These are phyloP conservation scores for Streptopelia turtur DNA, from an alignment of 2,797 vertebrate species.

Conservation along the genomic window DNA sequence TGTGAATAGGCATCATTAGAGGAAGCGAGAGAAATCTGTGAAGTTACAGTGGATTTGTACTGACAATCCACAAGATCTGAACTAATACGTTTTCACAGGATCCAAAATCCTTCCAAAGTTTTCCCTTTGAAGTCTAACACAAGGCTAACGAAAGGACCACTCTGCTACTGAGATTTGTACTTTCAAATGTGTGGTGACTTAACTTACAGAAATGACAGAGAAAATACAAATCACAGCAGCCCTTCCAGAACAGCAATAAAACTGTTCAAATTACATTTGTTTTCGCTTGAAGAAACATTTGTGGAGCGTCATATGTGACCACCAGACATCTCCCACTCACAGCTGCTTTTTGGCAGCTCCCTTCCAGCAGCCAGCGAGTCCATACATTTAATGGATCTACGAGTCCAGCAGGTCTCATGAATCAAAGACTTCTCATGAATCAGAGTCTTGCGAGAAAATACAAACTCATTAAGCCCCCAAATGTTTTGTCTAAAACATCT, in stretches of 20 bases:
- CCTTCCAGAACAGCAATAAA: background rate
- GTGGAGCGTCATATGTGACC: background rate
- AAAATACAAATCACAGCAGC: background rate
- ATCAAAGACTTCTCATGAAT: conserved; percentile 5
- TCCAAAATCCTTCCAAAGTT: background rate
- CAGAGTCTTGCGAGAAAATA: background rate
- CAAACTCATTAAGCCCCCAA: background rate
- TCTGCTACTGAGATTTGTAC: background rate
- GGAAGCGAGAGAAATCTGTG: background rate
- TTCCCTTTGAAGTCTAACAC: background rate
- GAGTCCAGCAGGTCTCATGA: background rate
- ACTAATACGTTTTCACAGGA: background rate
- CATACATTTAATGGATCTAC: background rate
- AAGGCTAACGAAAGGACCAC: background rate
- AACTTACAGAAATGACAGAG: background rate
- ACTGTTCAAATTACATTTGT: background rate
- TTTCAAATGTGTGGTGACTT: background rate
- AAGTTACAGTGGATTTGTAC: background rate
- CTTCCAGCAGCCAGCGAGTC: background rate
- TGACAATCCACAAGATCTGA: background rate
- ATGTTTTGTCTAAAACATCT: background rate
- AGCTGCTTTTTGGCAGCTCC: background rate
- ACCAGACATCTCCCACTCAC: background rate
- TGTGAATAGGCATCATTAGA: background rate
- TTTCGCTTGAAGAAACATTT: conserved; percentile 16